Base-by-base conservation (phyloP, 2,888 invertebrate genomes). In the Gymnosoma rotundatum region DNA sequence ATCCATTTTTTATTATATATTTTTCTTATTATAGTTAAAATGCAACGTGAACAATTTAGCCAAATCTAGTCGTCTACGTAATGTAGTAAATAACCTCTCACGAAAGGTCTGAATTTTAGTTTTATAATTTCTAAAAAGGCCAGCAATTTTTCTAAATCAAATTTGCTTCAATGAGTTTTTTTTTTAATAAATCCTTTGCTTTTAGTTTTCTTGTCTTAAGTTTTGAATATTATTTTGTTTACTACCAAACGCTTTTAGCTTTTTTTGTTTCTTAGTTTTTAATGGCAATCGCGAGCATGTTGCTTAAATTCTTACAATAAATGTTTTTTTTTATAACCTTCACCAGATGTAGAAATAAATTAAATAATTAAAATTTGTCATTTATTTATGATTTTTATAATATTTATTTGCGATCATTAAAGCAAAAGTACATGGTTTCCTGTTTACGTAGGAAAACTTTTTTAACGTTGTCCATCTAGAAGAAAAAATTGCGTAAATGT, bases 1-100 rank as follows among this genome's bases (percentile, higher is more conserved):
- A 32, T 9, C 70, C 54, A 10, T 58, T 66, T 74, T 70, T 56
- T 69, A 58, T 81, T 80, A 45, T 78, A 32, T 69, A 56, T 52
- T 36, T 64, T 72, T 72, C 38, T 61, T 60, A 60, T 79, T 88
- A 84, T 90, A 91, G 91, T 88, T 88, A 67, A 87, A 87, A 78
- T 89, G 90, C 88, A 88, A 88, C 86, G 63, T 88, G 86, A 88
- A 88, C 78, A 86, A 88, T 70, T 93, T 93, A 91, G 94, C 93
- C 90, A 93, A 93, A 92, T 93, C 93, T 91, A 95, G 94, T 93
- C 93, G 94, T 88, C 94, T 95, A 92, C 93, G 94, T 93, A 94
- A 94, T 93, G 94, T 95, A 88, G 94, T 94, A 88, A 92, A 94
- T 92, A 95, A 94, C 93, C 93, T 95, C 91, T 94, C 94, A 60